Conservation (phyloP, 2,113 vertebrate species). For the Gymnocephalus cernua region DNA sequence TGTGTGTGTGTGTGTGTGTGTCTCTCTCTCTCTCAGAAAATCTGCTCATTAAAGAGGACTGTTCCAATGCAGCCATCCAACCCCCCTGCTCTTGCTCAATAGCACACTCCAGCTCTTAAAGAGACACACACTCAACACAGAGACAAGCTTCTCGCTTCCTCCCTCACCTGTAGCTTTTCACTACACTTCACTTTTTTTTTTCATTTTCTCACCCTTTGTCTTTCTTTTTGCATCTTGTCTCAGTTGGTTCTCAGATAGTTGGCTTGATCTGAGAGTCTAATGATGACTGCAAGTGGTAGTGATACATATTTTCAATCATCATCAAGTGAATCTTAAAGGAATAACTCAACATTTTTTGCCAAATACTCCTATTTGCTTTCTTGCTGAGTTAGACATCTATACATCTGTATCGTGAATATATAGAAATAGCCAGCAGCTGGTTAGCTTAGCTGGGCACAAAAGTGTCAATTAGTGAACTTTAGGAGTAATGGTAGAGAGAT, state of each 20-base stretch:
- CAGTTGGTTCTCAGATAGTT: not conserved
- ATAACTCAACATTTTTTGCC: not conserved
- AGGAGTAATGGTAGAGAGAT: not conserved
- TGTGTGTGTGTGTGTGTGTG: conserved; percentile 11
- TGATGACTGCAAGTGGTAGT: not conserved
- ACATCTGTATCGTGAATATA: not conserved
- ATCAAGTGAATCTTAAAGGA: not conserved
- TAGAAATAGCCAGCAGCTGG: not conserved
- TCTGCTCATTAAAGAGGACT: conserved; percentile 81
- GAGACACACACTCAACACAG: conserved; percentile 54
- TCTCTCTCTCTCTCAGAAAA: conserved; percentile 62
- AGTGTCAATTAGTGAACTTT: not conserved
- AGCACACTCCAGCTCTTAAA: conserved; percentile 80
- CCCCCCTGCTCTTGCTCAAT: conserved; percentile 48
- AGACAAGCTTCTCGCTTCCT: not conserved
- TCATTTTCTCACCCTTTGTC: conserved; percentile 10
- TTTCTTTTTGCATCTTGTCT: not conserved
- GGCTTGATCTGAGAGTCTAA: not conserved
- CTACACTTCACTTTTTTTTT: too few species aligned
- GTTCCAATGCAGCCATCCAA: conserved; percentile 76
- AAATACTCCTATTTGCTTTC: not conserved
- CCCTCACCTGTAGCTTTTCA: conserved; percentile 64
- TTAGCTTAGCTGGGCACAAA: not conserved
- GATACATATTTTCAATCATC: not conserved
- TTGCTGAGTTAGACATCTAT: too few species aligned